These are phyloP conservation scores for Holothuria glaberrima DNA, from an alignment of 35 echinoderm and acorn worm genomes.

Conservation along the genomic window DNA sequence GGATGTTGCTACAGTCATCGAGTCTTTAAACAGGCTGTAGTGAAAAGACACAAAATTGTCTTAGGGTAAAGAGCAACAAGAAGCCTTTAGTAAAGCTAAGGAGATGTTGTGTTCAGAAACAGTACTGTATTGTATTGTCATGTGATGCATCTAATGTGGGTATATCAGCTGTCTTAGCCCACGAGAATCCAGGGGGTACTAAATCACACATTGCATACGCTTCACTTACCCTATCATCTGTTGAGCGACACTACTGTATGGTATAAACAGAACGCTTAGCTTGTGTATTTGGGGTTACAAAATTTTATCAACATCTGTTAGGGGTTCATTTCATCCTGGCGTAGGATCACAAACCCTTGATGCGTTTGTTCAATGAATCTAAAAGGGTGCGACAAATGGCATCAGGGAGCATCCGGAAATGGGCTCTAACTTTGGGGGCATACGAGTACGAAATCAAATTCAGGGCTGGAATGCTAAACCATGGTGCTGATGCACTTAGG, in stretches of 20 bases:
- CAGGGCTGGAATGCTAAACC: not conserved
- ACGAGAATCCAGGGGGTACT: not conserved
- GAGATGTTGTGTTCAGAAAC: not conserved
- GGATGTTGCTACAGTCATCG: not conserved
- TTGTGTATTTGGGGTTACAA: constrained; percentile 50
- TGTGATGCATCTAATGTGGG: constrained; percentile 69
- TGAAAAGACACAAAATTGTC: constrained; percentile 5
- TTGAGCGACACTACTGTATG: constrained; percentile 59
- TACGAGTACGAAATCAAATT: constrained; percentile 57
- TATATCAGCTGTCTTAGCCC: constrained; percentile 38
- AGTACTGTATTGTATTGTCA: constrained; percentile 27
- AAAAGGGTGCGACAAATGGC: constrained; percentile 37
- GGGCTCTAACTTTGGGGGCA: constrained; percentile 50
- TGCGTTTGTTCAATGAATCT: constrained; percentile 46
- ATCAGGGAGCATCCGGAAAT: constrained; percentile 56
- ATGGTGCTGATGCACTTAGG: constrained; percentile 65
- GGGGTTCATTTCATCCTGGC: constrained; percentile 37
- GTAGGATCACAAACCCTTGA: constrained; percentile 64
- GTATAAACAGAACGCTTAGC: constrained; percentile 68
- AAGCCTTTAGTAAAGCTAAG: constrained; percentile 50
- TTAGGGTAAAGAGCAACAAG: constrained; percentile 1
- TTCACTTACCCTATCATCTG: constrained; percentile 39
- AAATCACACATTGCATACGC: constrained; percentile 55
- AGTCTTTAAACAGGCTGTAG: constrained; percentile 50
- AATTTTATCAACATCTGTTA: constrained; percentile 62